phyloP scores from a whole-genome alignment of 2,888 invertebrate genomes.

The Maniola hyperantus region DNA sequence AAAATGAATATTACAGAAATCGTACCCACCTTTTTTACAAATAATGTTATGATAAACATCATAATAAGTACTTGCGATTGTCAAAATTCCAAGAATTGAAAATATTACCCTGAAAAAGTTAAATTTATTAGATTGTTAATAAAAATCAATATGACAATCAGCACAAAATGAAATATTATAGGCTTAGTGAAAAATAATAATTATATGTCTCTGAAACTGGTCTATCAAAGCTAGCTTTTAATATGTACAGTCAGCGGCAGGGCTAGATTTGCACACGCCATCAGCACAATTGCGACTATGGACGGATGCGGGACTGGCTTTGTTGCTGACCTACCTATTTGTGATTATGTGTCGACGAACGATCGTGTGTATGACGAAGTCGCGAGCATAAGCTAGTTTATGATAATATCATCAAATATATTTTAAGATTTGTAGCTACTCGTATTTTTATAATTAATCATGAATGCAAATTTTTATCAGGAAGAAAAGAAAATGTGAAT shows the following conservation, averaged over 20 bases:
- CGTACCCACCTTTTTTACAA: constrained; percentile 27
- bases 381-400: too few species aligned
- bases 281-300: too few species aligned
- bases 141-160: background rate
- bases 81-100: constrained; percentile 39
- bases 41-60: constrained; percentile 39
- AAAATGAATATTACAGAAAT: constrained; percentile 7
- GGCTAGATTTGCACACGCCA: too few species aligned
- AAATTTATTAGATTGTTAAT: background rate
- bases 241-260: too few species aligned
- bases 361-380: too few species aligned
- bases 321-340: too few species aligned
- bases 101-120: constrained; percentile 41
- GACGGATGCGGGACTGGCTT: too few species aligned
- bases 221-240: background rate
- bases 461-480: background rate
- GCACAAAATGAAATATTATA: background rate
- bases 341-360: too few species aligned
- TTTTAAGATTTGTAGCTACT: too few species aligned
- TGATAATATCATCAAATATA: too few species aligned
- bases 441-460: background rate
- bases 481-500: background rate
- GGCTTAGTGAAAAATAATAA: background rate
- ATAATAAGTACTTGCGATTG: constrained; percentile 41
- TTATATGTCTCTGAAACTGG: constrained; percentile 3